Percentiles rank a stretch among this genome's conserved stretches.
These are phyloP conservation scores for Drosophila burlai DNA, from an alignment of 1,140 invertebrate species.

Conservation along the genomic window DNA sequence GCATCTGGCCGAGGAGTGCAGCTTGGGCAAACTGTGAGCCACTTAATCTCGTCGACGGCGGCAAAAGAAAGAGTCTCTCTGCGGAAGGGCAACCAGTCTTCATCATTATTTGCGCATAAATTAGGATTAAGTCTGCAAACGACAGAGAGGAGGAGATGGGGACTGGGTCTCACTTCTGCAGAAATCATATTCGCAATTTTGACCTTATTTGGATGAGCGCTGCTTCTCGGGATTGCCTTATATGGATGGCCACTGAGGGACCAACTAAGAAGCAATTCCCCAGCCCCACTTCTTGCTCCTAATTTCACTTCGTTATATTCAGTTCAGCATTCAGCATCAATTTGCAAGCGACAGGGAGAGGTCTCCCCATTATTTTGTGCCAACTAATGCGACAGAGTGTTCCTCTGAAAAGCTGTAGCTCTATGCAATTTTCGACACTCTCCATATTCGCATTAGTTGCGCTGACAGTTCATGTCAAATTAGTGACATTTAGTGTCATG, in stretches of 20 bases:
- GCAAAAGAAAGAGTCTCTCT: conserved; percentile 46
- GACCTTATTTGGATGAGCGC: conserved; percentile 68
- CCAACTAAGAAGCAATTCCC: conserved; percentile 49
- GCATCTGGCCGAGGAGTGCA: conserved; percentile 59
- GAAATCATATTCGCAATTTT: conserved; percentile 79
- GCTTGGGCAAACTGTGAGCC: conserved; percentile 63
- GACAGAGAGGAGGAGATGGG: neutral
- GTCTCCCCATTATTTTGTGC: conserved; percentile 11
- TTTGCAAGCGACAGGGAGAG: conserved; percentile 15
- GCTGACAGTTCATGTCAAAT: conserved; percentile 77
- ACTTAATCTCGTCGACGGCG: conserved; percentile 66
- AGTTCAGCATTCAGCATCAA: conserved; percentile 26
- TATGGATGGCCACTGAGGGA: conserved; percentile 58
- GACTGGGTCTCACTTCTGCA: conserved; percentile 52
- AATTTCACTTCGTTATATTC: conserved; percentile 49
- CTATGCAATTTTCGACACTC: conserved; percentile 49
- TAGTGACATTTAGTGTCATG: conserved; percentile 75
- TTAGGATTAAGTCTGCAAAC: conserved; percentile 66
- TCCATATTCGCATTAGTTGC: conserved; percentile 61
- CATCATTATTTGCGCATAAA: conserved; percentile 84
- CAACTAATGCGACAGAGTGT: conserved; percentile 65
- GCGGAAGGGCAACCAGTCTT: conserved; percentile 43
- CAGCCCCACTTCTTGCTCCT: conserved; percentile 1
- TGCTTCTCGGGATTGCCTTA: conserved; percentile 51
- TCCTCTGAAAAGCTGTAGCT: conserved; percentile 6